A percentile compares a stretch with the other conserved stretches of the same genome.
Evolutionary conservation across 2,888 invertebrate species (phyloP).

Genomic region (Colostygia pectinataria): DNA sequence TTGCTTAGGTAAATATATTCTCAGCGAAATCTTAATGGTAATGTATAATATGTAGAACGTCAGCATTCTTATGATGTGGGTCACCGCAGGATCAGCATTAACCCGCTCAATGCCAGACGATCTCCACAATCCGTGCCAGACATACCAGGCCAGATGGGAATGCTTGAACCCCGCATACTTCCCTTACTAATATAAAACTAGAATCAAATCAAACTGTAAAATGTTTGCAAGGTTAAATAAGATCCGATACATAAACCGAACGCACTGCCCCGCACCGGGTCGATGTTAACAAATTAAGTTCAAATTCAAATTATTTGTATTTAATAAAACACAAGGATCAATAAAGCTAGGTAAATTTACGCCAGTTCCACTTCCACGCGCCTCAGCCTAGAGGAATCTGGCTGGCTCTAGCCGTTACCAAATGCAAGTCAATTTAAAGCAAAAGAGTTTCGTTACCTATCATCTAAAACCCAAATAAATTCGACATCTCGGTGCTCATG

Average conservation of each 20-base stretch:
- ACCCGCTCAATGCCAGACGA: constrained; percentile 28
- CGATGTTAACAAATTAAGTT: no score
- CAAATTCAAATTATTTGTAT: no score
- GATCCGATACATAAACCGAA: no score
- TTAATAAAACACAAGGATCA: no score
- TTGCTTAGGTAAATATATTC: neutral
- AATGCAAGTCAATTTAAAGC: no score
- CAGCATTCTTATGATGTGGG: constrained; percentile 21
- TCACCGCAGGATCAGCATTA: constrained; percentile 32
- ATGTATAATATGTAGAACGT: neutral
- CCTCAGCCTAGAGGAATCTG: no score
- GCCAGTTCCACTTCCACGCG: no score
- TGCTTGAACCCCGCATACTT: constrained; percentile 32
- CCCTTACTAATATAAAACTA: constrained; percentile 13
- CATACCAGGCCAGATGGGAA: constrained; percentile 47
- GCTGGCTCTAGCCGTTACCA: no score
- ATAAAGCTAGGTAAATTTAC: no score
- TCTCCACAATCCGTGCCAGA: constrained; percentile 46
- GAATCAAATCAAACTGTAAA: neutral
- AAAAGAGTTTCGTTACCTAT: no score
- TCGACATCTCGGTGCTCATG: constrained; percentile 5
- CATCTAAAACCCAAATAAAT: neutral
- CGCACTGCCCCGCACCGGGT: no score
- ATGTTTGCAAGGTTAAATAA: no score
- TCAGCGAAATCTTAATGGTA: constrained; percentile 7